Percentiles rank a stretch among this genome's conserved stretches.
phyloP scores from a whole-genome alignment of 2,797 vertebrate species.

The Chiloscyllium punctatum region DNA sequence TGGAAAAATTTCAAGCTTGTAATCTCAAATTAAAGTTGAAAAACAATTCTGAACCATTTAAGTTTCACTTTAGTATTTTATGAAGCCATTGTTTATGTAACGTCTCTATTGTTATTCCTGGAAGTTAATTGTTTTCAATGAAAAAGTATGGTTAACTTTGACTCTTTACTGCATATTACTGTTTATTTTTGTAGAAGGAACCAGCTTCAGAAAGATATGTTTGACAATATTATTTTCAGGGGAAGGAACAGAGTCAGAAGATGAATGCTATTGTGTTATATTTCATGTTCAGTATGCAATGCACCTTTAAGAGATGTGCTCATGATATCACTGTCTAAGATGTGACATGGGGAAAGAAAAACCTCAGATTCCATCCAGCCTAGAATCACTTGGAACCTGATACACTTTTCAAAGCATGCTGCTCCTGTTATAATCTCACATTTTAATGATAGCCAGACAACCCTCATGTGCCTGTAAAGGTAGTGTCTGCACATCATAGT shows the following conservation, averaged over 20 bases:
- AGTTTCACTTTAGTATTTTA: not conserved
- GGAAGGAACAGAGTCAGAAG: not conserved
- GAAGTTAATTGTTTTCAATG: not conserved
- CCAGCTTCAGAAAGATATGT: not conserved
- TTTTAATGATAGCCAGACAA: no score
- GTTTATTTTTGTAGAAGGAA: not conserved
- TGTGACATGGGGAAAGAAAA: no score
- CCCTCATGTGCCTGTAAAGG: no score
- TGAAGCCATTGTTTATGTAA: not conserved
- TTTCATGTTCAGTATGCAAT: no score
- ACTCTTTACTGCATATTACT: not conserved
- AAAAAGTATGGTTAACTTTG: not conserved
- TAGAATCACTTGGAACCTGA: no score
- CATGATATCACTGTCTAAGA: no score
- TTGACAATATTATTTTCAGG: not conserved
- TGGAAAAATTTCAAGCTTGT: not conserved
- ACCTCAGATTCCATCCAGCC: no score
- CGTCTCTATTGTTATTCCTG: not conserved
- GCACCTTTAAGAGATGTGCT: no score
- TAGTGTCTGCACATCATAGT: no score
- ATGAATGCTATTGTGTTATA: not conserved
- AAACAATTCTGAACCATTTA: not conserved
- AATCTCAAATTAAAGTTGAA: not conserved
- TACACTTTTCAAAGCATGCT: no score
- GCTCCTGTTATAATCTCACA: no score